A percentile compares a stretch with the other conserved stretches of the same genome.
These are phyloP conservation scores for Sinocyclocheilus maitianheensis DNA, from an alignment of 2,113 vertebrate genomes.

Conservation along the genomic window DNA sequence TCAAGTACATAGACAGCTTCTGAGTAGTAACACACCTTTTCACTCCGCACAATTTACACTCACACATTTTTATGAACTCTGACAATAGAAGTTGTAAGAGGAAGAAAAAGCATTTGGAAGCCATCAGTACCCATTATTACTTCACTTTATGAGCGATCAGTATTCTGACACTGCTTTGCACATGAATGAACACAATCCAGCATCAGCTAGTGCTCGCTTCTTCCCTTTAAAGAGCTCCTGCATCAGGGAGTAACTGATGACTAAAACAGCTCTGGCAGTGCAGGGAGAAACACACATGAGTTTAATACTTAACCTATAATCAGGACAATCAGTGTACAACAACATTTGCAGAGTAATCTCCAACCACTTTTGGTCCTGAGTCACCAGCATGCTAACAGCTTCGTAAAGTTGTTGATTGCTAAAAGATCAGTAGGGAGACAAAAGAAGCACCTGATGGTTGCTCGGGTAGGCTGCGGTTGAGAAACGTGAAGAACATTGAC, in stretches of 20 bases:
- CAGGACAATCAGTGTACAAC: slow-evolving; percentile 51
- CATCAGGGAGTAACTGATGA: slow-evolving; percentile 44
- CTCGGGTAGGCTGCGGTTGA: slow-evolving; percentile 27
- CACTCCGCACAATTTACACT: slow-evolving; percentile 1
- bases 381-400: not conserved
- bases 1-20: slow-evolving; percentile 34
- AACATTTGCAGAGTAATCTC: slow-evolving; percentile 43
- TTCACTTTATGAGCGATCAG: slow-evolving; percentile 25
- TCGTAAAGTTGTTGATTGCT: slow-evolving; percentile 27
- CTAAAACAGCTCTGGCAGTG: slow-evolving; percentile 33
- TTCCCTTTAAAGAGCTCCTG: slow-evolving; percentile 43
- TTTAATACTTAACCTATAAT: slow-evolving; percentile 53
- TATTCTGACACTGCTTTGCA: slow-evolving; percentile 39
- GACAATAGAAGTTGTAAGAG: slow-evolving; percentile 21
- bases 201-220: not conserved
- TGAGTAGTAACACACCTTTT: slow-evolving; percentile 24
- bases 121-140: not conserved
- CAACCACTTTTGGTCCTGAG: slow-evolving; percentile 11
- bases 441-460: slow-evolving; percentile 28
- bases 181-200: slow-evolving; percentile 28
- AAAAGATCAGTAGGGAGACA: slow-evolving; percentile 40
- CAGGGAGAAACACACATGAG: slow-evolving; percentile 46
- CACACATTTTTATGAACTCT: not conserved
- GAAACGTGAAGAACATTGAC: slow-evolving; percentile 43
- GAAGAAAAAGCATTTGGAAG: slow-evolving; percentile 15